Evolutionary conservation across 2,888 invertebrate species (phyloP).

Genomic region (Hypomecis atomaria): DNA sequence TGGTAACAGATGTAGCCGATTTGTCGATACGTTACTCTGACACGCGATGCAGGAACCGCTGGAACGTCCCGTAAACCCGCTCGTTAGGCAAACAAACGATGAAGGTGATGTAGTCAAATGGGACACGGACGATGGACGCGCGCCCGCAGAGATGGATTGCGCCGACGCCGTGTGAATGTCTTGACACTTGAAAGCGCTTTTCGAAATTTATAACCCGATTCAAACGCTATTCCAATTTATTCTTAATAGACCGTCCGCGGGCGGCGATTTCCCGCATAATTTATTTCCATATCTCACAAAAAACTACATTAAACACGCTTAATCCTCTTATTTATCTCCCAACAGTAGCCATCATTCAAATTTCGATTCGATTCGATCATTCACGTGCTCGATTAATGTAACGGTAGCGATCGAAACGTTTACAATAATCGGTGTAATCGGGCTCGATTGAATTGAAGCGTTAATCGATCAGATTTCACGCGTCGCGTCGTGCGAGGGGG

Average conservation of each 20-base stretch:
- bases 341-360: conserved; percentile 67
- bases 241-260: conserved; percentile 36
- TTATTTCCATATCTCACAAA: conserved; percentile 43
- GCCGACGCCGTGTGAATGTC: conserved; percentile 38
- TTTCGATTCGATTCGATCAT: conserved; percentile 68
- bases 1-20: conserved; percentile 45
- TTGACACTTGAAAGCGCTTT: conserved; percentile 34
- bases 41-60: conserved; percentile 40
- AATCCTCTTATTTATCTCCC: conserved; percentile 50
- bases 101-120: conserved; percentile 34
- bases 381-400: conserved; percentile 52
- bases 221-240: conserved; percentile 44
- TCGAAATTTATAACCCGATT: conserved; percentile 37
- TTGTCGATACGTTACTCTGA: conserved; percentile 44
- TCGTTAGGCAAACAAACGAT: conserved; percentile 43
- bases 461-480: conserved; percentile 77
- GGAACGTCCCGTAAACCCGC: conserved; percentile 26
- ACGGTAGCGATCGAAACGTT: conserved; percentile 60
- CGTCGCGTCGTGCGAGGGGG: conserved; percentile 59
- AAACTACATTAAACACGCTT: conserved; percentile 48
- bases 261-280: conserved; percentile 29
- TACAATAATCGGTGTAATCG: conserved; percentile 59
- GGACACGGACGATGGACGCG: conserved; percentile 38
- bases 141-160: conserved; percentile 35
- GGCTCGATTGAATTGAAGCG: conserved; percentile 61